Percentiles rank a stretch among this genome's conserved stretches.
These are phyloP conservation scores for Spondyliosoma cantharus DNA, from an alignment of 2,797 vertebrate species.

Conservation along the genomic window DNA sequence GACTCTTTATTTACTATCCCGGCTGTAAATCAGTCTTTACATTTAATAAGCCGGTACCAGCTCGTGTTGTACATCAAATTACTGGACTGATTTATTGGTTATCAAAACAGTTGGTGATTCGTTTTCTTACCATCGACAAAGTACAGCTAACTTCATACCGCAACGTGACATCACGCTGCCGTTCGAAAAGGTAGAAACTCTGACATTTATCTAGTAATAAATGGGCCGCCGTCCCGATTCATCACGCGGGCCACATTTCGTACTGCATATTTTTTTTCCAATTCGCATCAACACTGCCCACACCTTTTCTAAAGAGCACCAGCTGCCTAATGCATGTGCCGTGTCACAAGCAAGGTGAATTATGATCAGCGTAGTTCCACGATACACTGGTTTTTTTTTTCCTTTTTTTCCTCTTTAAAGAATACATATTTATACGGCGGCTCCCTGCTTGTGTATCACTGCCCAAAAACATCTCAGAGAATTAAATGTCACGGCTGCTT, in stretches of 20 bases:
- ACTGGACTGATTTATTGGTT: too few relatives aligned
- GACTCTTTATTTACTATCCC: too few relatives aligned
- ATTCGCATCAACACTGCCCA: conserved; percentile 49
- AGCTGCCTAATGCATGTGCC: conserved; percentile 49
- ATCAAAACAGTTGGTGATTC: too few relatives aligned
- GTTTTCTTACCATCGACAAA: too few relatives aligned
- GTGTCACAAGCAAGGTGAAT: conserved; percentile 38
- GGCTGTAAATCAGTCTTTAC: too few relatives aligned
- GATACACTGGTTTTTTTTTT: conserved; percentile 27
- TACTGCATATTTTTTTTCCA: conserved; percentile 20
- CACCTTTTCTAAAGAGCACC: conserved; percentile 59
- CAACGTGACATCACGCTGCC: conserved; percentile 45
- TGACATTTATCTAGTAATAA: conserved; percentile 54
- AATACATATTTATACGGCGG: conserved; percentile 51
- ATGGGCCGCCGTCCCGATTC: conserved; percentile 26
- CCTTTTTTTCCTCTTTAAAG: conserved; percentile 18
- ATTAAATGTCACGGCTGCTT: conserved; percentile 53
- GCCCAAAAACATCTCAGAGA: conserved; percentile 40
- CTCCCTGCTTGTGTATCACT: conserved; percentile 30
- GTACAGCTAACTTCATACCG: conserved; percentile 8
- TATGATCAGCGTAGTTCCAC: conserved; percentile 43
- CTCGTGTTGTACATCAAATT: too few relatives aligned
- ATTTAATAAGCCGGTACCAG: too few relatives aligned
- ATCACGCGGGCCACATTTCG: conserved; percentile 40
- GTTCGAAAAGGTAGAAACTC: conserved; percentile 42